Evolutionary conservation across 35 echinoderm and acorn worm genomes (phyloP).

Genomic region (Strongylocentrotus purpuratus): DNA sequence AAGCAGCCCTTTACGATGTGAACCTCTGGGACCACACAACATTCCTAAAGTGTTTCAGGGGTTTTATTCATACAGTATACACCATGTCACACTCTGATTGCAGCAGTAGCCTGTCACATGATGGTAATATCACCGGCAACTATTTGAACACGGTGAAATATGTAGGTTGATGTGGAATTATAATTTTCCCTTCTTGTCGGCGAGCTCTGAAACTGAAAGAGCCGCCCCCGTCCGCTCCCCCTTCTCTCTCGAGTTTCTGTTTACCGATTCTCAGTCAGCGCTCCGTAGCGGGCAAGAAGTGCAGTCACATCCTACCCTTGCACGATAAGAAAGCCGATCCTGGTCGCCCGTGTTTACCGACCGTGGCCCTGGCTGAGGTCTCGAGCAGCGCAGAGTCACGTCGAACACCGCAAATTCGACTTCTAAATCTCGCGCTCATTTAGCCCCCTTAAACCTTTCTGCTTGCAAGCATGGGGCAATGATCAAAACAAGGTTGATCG

Average conservation of each 20-base stretch:
- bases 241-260: slow-evolving; percentile 52
- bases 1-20: too few species aligned
- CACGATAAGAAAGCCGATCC: slow-evolving; percentile 42
- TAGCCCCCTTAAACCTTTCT: slow-evolving; percentile 17
- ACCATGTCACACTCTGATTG: neutral
- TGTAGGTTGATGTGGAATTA: slow-evolving; percentile 28
- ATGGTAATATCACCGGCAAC: neutral
- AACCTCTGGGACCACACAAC: neutral
- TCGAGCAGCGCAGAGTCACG: slow-evolving; percentile 13
- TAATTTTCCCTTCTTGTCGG: slow-evolving; percentile 27
- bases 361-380: slow-evolving; percentile 31
- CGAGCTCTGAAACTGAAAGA: slow-evolving; percentile 23
- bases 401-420: slow-evolving; percentile 33
- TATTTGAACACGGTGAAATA: slow-evolving; percentile 23
- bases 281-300: slow-evolving; percentile 51
- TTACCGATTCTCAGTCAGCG: slow-evolving; percentile 47
- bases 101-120: neutral
- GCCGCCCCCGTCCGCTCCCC: slow-evolving; percentile 36
- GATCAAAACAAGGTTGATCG: slow-evolving; percentile 49
- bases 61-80: neutral
- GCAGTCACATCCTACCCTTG: slow-evolving; percentile 43
- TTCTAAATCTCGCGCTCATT: slow-evolving; percentile 49
- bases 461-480: slow-evolving; percentile 37
- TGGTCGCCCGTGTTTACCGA: slow-evolving; percentile 44
- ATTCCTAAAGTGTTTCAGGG: neutral